phyloP scores from a whole-genome alignment of 2,888 invertebrate genomes.

The Strigamia transsilvanica region DNA sequence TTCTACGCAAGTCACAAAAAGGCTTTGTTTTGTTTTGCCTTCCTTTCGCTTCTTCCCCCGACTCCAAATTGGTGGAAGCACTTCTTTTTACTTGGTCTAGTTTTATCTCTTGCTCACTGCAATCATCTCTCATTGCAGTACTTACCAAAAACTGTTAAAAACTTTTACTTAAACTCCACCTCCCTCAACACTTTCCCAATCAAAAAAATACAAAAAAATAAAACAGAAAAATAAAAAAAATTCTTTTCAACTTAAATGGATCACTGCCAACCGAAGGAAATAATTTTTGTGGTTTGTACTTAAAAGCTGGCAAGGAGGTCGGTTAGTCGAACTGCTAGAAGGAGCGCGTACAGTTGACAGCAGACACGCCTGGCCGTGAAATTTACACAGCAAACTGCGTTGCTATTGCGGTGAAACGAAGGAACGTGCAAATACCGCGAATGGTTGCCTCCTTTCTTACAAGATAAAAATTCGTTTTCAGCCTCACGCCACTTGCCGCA shows the following conservation, averaged over 20 bases:
- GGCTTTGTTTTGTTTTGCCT: too few relatives aligned
- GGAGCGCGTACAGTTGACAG: background rate
- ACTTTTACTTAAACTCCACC: too few relatives aligned
- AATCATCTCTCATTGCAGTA: too few relatives aligned
- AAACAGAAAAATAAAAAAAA: background rate
- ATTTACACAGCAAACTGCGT: constrained; percentile 43
- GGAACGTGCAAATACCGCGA: constrained; percentile 49
- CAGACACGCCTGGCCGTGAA: constrained; percentile 43
- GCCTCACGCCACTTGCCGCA: background rate
- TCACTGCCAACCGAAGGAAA: background rate
- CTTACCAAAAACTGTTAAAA: too few relatives aligned
- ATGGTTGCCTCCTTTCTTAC: constrained; percentile 40
- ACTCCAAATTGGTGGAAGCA: too few relatives aligned
- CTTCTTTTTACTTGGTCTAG: too few relatives aligned
- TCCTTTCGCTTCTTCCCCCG: too few relatives aligned
- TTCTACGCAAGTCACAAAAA: too few relatives aligned
- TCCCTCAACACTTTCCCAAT: background rate
- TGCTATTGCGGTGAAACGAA: constrained; percentile 36
- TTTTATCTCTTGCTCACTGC: too few relatives aligned
- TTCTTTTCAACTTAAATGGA: background rate
- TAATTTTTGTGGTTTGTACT: constrained; percentile 35
- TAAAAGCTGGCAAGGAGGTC: background rate
- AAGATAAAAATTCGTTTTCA: constrained; percentile 31
- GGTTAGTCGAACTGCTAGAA: background rate
- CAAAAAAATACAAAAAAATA: background rate